Percentiles rank a stretch among this genome's conserved stretches.
Conservation (phyloP, 2,888 invertebrate species). For the Helobdella robusta region DNA sequence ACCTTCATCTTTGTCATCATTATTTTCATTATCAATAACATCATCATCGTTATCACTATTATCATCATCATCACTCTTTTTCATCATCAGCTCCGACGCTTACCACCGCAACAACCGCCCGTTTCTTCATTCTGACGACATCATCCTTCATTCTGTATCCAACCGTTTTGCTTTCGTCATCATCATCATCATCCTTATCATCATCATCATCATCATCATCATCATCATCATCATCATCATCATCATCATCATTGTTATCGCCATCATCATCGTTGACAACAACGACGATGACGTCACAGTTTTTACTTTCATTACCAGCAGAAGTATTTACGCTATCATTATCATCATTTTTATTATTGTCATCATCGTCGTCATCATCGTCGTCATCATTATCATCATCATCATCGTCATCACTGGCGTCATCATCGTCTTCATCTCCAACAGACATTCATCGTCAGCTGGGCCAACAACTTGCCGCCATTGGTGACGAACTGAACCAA, state of each 20-base stretch:
- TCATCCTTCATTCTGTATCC: background rate
- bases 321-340: slow-evolving; percentile 26
- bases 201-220: slow-evolving; percentile 24
- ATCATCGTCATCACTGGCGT: slow-evolving; percentile 8
- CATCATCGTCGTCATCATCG: slow-evolving; percentile 27
- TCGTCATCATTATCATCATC: slow-evolving; percentile 15
- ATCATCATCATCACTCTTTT: slow-evolving; percentile 3
- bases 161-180: background rate
- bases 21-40: background rate
- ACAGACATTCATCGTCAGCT: background rate
- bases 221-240: slow-evolving; percentile 27
- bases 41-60: slow-evolving; percentile 5
- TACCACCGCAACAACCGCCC: background rate
- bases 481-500: slow-evolving; percentile 1
- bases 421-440: no score
- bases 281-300: background rate
- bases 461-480: background rate
- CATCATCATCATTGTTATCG: slow-evolving; percentile 24
- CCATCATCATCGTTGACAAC: slow-evolving; percentile 16
- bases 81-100: background rate
- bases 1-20: background rate
- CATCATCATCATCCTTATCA: slow-evolving; percentile 16
- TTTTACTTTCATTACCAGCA: slow-evolving; percentile 6
- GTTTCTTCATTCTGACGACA: background rate
- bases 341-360: slow-evolving; percentile 27